Evolutionary conservation across 1,140 invertebrate genomes (phyloP), one percentile per base, ranked within the genome.

Genomic region (Ips nitidus): DNA sequence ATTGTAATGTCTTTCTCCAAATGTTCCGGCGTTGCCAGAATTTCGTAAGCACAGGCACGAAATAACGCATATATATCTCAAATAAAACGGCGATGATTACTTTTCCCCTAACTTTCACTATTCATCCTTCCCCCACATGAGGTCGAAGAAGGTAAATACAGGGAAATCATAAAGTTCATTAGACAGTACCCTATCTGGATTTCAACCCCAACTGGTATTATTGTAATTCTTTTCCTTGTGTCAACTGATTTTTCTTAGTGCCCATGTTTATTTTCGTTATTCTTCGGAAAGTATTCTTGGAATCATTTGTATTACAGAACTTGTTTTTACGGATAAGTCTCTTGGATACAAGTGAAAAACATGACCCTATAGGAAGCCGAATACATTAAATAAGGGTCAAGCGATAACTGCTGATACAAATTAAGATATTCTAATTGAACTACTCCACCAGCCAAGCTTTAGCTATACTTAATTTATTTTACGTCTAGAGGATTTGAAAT

Each of bases 361-460:
- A 22, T 22, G 22, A 22, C 22, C 22, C 22, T 22, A 22, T 22
- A 22, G 45, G 45, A 50, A 50, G 45, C 3, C 1, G 74, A 76
- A 75, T 76, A 72, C 65, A 74, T 75, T 75, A 75, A 67, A 63
- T 52, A 55, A 74, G 69, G 72, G 73, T 75, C 74, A 75, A 74
- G 72, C 73, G 66, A 73, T 74, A 74, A 72, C 65, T 70, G 71
- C 70, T 70, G 76, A 77, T 77, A 77, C 76, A 75, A 78, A 78
- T 78, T 78, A 76, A 76, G 76, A 76, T 76, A 76, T 78, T 76
- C 74, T 78, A 76, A 76, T 76, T 76, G 73, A 42, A 39, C 61
- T 66, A 52, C 66, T 61, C 6, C 22, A 22, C 22, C 22, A 22
- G 22, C 22, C 22, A 22, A 22, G 22, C 22, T 22, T 22, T 22